Conservation (phyloP, 2,797 vertebrate genomes). For the Poecilia picta region DNA sequence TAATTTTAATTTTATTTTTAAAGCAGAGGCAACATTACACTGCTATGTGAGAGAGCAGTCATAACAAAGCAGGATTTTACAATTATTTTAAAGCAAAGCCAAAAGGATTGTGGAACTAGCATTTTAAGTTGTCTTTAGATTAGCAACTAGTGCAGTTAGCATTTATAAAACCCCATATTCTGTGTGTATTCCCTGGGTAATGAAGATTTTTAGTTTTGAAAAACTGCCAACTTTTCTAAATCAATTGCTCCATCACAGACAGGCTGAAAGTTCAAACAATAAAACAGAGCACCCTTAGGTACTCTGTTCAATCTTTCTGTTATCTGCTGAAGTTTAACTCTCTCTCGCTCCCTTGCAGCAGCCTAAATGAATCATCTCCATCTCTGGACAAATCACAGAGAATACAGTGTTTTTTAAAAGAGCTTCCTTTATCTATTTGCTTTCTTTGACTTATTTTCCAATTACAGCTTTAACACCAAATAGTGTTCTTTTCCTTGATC, state of each 20-base stretch:
- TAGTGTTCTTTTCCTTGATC: neutral
- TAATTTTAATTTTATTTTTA: neutral
- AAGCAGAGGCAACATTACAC: neutral
- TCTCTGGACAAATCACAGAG: neutral
- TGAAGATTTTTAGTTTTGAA: neutral
- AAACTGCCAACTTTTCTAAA: neutral
- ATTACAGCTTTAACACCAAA: neutral
- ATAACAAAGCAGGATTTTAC: neutral
- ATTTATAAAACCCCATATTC: neutral
- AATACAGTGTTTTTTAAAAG: neutral
- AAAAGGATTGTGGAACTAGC: neutral
- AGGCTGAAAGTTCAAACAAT: neutral
- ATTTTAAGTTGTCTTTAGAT: neutral
- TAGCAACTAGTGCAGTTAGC: neutral
- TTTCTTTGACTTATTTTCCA: neutral
- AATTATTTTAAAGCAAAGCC: neutral
- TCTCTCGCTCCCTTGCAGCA: neutral
- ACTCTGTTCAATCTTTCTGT: neutral
- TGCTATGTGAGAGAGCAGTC: neutral
- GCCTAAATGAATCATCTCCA: neutral
- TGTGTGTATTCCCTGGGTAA: constrained; percentile 2
- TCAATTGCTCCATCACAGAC: neutral
- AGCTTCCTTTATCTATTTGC: neutral
- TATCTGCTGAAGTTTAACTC: neutral
- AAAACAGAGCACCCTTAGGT: neutral